Evolutionary conservation across 2,797 vertebrate genomes (phyloP), one percentile per base, ranked within the genome.

Genomic region (Anabacerthia variegaticeps): DNA sequence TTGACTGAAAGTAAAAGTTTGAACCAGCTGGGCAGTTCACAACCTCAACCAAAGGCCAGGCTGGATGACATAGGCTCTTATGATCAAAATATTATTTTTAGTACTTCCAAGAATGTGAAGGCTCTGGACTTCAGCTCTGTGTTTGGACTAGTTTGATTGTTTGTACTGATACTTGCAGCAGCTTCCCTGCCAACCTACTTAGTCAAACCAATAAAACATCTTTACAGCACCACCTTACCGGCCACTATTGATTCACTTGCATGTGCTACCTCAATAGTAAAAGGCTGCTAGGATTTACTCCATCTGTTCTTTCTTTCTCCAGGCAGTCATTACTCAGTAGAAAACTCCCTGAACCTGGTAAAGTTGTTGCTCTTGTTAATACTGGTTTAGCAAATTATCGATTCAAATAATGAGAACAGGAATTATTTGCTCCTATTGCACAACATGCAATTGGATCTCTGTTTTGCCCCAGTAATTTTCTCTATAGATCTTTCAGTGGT

Each of bases 241-340:
- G 95, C 95, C 87, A 91, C 97, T 98, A 98, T 98, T 98, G 98
- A 98, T 98, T 98, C 97, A 97, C 96, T 97, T 95, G 96, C 93
- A 93, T 96, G 97, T 97, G 96, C 88, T 97, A 85, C 97, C 95
- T 97, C 97, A 94, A 96, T 97, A 98, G 97, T 97, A 98, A 97
- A 98, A 98, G 95, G 96, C 95, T 96, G 71, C 83, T 74, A 97
- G 92, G 95, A 98, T 98, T 98, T 98, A 98, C 97, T 98, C 46
- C 79, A 75, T 96, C 90, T 95, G 92, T 88, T 97, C 97, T 97
- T 94, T 94, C 68, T 94, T 95, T 97, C 97, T 96, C 89, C 63
- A 85, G 95, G 93, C 92, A 37, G 69, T 96, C 97, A 97, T 98
- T 98, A 98, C 81, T 98, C 97, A 98, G 93, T 88, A 95, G 91